These are phyloP conservation scores for Apotomis capreana DNA, from an alignment of 2,888 invertebrate species.

Conservation along the genomic window DNA sequence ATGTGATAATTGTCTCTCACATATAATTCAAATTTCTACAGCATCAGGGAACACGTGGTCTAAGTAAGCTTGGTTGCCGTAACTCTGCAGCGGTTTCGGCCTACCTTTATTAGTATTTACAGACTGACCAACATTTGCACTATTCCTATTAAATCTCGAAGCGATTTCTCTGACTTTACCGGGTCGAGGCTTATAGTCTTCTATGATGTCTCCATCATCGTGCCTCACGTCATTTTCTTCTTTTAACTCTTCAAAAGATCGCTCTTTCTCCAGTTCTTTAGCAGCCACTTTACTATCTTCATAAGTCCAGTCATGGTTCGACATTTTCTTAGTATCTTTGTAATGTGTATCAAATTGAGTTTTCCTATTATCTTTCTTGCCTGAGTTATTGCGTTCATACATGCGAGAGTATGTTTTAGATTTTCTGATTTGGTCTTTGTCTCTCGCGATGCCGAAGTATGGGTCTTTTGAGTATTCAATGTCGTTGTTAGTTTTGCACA, in stretches of 20 bases:
- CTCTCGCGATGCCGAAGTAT: conserved; percentile 63
- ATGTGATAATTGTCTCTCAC: conserved; percentile 43
- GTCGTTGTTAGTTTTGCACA: conserved; percentile 71
- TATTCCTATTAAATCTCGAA: conserved; percentile 71
- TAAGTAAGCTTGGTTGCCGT: conserved; percentile 84
- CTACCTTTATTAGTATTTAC: conserved; percentile 69
- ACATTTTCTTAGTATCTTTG: conserved; percentile 56
- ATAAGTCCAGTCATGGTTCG: conserved; percentile 57
- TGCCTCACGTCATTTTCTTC: conserved; percentile 37
- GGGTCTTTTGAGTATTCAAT: conserved; percentile 75
- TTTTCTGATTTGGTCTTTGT: conserved; percentile 55
- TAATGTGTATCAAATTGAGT: conserved; percentile 48
- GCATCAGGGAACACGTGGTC: conserved; percentile 85
- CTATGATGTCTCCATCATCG: conserved; percentile 34
- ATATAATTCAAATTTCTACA: conserved; percentile 69
- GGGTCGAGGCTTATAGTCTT: conserved; percentile 65
- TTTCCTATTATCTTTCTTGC: conserved; percentile 52
- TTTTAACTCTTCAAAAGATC: conserved; percentile 43
- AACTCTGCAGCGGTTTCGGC: conserved; percentile 84
- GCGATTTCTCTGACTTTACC: conserved; percentile 79
- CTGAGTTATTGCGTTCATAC: conserved; percentile 69
- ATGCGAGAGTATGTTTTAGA: conserved; percentile 62
- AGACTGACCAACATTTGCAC: conserved; percentile 54
- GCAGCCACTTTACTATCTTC: conserved; percentile 43
- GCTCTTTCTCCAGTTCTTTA: conserved; percentile 38